Percentiles rank a stretch among this genome's conserved stretches.
phyloP scores from a whole-genome alignment of 2,888 invertebrate species.

The Pyralis farinalis region DNA sequence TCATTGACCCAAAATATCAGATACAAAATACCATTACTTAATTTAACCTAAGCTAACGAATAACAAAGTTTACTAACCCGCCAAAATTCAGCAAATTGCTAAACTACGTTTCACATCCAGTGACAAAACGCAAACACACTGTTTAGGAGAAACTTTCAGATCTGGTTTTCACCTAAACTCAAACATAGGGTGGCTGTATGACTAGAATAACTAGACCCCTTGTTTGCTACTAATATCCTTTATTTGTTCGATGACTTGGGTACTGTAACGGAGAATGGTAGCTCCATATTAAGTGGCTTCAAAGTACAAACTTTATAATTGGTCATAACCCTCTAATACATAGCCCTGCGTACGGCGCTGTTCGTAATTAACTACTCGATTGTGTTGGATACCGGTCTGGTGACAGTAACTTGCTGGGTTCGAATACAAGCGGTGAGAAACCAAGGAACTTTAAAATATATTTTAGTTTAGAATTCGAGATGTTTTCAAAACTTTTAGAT shows the following conservation, averaged over 20 bases:
- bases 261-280: conserved; percentile 10
- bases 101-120: conserved; percentile 41
- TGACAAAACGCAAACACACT: conserved; percentile 43
- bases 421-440: not conserved
- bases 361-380: conserved; percentile 64
- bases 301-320: conserved; percentile 71
- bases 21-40: conserved; percentile 1
- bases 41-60: conserved; percentile 4
- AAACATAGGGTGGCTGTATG: conserved; percentile 44
- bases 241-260: conserved; percentile 8
- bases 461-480: too few relatives aligned
- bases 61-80: conserved; percentile 9
- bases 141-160: conserved; percentile 64
- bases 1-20: not conserved
- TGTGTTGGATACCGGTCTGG: conserved; percentile 28
- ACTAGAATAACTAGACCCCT: conserved; percentile 32
- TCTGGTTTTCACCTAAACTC: conserved; percentile 60
- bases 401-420: conserved; percentile 25
- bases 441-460: not conserved
- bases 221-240: conserved; percentile 19
- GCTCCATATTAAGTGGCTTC: conserved; percentile 38
- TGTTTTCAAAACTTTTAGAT: too few relatives aligned
- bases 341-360: conserved; percentile 43
- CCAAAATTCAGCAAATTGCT: conserved; percentile 31
- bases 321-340: conserved; percentile 63